phyloP scores from a whole-genome alignment of 2,113 vertebrate species.

The Dipodomys ordii region DNA sequence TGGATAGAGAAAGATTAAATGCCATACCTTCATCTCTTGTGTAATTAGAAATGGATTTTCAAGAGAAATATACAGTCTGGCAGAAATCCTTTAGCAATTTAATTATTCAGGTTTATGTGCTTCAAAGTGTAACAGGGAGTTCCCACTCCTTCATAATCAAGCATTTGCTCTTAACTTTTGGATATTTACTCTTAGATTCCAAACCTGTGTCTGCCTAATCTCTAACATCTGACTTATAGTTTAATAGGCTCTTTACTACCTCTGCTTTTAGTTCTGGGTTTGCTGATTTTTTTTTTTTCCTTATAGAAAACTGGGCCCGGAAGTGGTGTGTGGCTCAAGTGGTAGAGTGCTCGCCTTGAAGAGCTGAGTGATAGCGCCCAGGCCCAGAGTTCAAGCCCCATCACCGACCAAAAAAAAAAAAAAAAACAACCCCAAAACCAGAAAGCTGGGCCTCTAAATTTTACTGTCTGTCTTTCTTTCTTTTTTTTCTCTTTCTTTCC shows the following conservation, averaged over 20 bases:
- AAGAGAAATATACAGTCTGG: background rate
- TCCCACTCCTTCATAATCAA: background rate
- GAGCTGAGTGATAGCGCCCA: too few relatives aligned
- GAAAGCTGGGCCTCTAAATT: too few relatives aligned
- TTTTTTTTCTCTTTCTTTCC: too few relatives aligned
- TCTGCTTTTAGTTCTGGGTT: conserved; percentile 23
- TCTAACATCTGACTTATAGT: background rate
- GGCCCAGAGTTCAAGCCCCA: too few relatives aligned
- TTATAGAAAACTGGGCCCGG: background rate
- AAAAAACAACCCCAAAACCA: too few relatives aligned
- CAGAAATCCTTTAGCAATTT: background rate
- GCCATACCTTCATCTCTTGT: background rate
- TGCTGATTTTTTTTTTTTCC: background rate
- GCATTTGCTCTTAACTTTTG: background rate
- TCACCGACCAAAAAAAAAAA: too few relatives aligned
- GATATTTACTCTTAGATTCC: conserved; percentile 28
- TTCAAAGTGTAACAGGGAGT: background rate
- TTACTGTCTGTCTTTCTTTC: too few relatives aligned
- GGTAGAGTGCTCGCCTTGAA: too few relatives aligned
- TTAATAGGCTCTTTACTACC: background rate
- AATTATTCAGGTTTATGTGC: background rate
- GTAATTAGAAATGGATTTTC: background rate
- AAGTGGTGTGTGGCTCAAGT: too few relatives aligned
- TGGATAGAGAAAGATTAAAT: background rate
- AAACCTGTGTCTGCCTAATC: background rate